Conservation (phyloP, 1,140 invertebrate genomes). For the Drosophila lowei region DNA sequence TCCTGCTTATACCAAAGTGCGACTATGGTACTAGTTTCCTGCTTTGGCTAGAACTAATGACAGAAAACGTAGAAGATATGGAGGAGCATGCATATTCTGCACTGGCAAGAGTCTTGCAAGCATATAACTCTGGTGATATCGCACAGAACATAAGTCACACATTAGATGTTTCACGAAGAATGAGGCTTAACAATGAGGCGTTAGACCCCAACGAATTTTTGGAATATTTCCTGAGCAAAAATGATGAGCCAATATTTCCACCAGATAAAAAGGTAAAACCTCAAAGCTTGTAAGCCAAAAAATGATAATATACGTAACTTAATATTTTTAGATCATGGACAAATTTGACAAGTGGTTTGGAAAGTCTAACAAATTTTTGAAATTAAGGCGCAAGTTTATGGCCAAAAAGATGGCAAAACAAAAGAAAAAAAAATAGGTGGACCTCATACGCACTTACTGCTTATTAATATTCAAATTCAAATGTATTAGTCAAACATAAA, state of each 20-base stretch:
- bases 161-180: constrained; percentile 57
- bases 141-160: constrained; percentile 83
- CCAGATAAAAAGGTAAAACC: constrained; percentile 54
- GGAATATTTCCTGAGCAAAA: constrained; percentile 55
- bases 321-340: constrained; percentile 42
- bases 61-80: constrained; percentile 84
- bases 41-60: constrained; percentile 86
- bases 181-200: constrained; percentile 50
- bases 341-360: constrained; percentile 63
- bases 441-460: no score
- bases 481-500: background rate
- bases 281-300: background rate
- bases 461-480: background rate
- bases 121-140: constrained; percentile 87
- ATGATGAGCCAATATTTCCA: constrained; percentile 59
- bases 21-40: constrained; percentile 88
- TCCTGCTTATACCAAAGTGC: constrained; percentile 83
- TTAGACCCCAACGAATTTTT: constrained; percentile 68
- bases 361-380: constrained; percentile 34
- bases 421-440: constrained; percentile 39
- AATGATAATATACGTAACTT: background rate
- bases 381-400: constrained; percentile 29
- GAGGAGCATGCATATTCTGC: constrained; percentile 86
- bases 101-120: constrained; percentile 86
- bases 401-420: constrained; percentile 34